A percentile compares a stretch with the other conserved stretches of the same genome.
Conservation (phyloP, 2,888 invertebrate genomes). For the Rhagium mordax region DNA sequence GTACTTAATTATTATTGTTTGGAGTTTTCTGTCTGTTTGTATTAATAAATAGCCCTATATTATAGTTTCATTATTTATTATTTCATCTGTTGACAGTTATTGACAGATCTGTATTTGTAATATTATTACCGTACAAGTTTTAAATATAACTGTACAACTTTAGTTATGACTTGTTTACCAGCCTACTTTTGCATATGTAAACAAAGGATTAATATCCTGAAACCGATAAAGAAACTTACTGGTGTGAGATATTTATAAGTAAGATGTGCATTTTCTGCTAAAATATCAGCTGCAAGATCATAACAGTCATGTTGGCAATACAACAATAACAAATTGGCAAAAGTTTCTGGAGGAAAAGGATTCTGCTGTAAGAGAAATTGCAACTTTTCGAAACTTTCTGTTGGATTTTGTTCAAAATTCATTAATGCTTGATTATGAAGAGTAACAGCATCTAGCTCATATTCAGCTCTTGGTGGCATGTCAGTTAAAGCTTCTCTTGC, state of each 20-base stretch:
- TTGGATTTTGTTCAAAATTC: slow-evolving; percentile 86
- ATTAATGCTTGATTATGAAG: slow-evolving; percentile 96
- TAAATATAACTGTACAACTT: too few relatives aligned
- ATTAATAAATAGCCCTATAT: too few relatives aligned
- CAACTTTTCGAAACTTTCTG: slow-evolving; percentile 94
- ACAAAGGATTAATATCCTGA: not conserved
- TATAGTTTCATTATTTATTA: too few relatives aligned
- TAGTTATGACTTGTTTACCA: too few relatives aligned
- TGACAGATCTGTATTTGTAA: too few relatives aligned
- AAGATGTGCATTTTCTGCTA: slow-evolving; percentile 97
- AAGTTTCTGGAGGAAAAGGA: slow-evolving; percentile 97
- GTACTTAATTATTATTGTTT: too few relatives aligned
- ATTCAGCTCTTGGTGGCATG: slow-evolving; percentile 95
- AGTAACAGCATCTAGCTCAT: slow-evolving; percentile 97
- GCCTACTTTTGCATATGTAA: not conserved
- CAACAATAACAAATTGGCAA: slow-evolving; percentile 93
- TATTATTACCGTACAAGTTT: too few relatives aligned
- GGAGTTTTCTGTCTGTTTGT: too few relatives aligned
- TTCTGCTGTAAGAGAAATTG: slow-evolving; percentile 96
- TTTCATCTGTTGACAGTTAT: too few relatives aligned
- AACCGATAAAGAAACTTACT: slow-evolving; percentile 70
- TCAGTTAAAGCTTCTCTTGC: slow-evolving; percentile 90
- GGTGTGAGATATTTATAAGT: slow-evolving; percentile 96
- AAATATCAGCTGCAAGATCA: slow-evolving; percentile 96
- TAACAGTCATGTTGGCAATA: slow-evolving; percentile 99